phyloP scores from a whole-genome alignment of 23 tunicate species.

The Ascidia mentula region DNA sequence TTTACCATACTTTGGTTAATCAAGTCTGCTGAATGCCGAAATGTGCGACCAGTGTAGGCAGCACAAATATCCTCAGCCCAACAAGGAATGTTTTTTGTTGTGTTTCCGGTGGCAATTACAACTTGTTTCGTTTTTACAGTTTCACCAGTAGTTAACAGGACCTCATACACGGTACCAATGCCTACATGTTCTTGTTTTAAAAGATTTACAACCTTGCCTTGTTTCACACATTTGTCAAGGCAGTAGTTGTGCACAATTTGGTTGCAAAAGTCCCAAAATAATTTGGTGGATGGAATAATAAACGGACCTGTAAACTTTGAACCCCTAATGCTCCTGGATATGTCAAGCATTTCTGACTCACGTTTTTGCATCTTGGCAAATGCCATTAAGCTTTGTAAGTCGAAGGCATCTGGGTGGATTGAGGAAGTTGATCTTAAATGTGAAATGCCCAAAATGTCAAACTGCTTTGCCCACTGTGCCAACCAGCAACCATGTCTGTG shows the following conservation, averaged over 20 bases:
- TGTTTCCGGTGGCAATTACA: slow-evolving; percentile 17
- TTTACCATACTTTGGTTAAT: neutral
- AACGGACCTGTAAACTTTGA: slow-evolving; percentile 27
- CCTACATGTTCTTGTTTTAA: neutral
- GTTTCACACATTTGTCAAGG: slow-evolving; percentile 1
- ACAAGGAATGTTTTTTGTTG: slow-evolving; percentile 12
- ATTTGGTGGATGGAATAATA: slow-evolving; percentile 11
- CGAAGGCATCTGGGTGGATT: slow-evolving; percentile 30
- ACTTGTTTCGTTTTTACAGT: slow-evolving; percentile 2
- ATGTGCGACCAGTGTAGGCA: neutral
- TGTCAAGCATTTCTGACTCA: slow-evolving; percentile 23
- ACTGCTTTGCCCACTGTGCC: slow-evolving; percentile 29
- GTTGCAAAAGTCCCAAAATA: slow-evolving; percentile 26
- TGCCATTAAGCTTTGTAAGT: neutral
- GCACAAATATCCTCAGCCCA: slow-evolving; percentile 17
- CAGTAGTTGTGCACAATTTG: neutral
- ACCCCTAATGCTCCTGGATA: slow-evolving; percentile 4
- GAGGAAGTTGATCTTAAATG: slow-evolving; percentile 22
- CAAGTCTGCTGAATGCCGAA: slow-evolving; percentile 11
- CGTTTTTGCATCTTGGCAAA: slow-evolving; percentile 15
- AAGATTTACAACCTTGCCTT: slow-evolving; percentile 2
- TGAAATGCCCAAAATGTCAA: slow-evolving; percentile 20
- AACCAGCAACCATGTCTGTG: slow-evolving; percentile 26
- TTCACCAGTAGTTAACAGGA: neutral
- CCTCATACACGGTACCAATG: neutral